phyloP scores from a whole-genome alignment of 2,888 invertebrate species.

The Chrysina gloriosa region DNA sequence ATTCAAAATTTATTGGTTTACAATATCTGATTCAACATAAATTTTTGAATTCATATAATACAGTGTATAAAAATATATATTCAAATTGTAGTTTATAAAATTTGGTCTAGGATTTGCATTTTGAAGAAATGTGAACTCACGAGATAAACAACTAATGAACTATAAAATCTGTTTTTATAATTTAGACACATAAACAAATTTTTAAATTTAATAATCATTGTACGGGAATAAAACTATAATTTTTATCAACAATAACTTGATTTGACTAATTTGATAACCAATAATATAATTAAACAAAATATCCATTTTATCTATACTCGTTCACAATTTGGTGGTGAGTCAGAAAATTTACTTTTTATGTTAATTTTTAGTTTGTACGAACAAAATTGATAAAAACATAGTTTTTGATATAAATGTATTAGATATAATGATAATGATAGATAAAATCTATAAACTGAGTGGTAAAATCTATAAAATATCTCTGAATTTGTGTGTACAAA shows the following conservation, averaged over 20 bases:
- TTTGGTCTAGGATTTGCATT: slow-evolving; percentile 1
- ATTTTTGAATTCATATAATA: slow-evolving; percentile 8
- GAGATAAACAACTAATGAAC: background rate
- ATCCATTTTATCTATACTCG: no score
- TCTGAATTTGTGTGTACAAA: no score
- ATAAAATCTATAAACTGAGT: no score
- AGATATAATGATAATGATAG: no score
- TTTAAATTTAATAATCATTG: background rate
- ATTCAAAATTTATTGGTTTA: background rate
- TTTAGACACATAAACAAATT: background rate
- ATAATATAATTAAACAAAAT: no score
- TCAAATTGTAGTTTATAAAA: slow-evolving; percentile 20
- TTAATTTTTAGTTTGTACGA: no score
- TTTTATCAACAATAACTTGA: no score
- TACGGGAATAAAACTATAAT: background rate
- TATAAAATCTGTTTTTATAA: background rate
- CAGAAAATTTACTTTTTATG: background rate
- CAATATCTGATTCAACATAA: background rate
- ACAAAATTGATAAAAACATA: no score
- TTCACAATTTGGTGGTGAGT: no score
- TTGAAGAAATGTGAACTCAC: background rate
- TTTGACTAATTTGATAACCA: no score
- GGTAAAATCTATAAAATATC: no score
- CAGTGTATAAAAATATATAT: background rate
- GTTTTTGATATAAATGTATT: no score